Conservation (phyloP, 1,140 invertebrate species). For the Pogonomyrmex barbatus region DNA sequence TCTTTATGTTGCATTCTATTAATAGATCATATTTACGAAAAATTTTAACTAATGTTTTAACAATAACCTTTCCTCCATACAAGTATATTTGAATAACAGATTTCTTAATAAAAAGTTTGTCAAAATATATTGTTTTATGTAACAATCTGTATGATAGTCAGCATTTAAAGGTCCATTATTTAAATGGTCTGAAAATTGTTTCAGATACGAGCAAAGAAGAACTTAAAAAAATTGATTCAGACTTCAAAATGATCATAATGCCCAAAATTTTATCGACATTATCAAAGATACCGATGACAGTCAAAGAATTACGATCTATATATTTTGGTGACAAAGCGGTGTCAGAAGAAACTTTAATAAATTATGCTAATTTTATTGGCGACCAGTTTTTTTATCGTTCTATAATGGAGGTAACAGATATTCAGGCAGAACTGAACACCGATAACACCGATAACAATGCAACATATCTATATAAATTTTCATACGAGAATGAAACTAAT, state of each 20-base stretch:
- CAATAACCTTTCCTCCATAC: neutral
- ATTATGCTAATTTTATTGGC: slow-evolving; percentile 82
- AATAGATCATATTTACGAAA: neutral
- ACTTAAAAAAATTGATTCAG: neutral
- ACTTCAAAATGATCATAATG: slow-evolving; percentile 46
- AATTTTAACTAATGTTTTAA: neutral
- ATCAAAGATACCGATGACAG: slow-evolving; percentile 52
- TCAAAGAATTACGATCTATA: slow-evolving; percentile 66
- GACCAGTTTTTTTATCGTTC: slow-evolving; percentile 84
- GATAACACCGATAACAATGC: slow-evolving; percentile 63
- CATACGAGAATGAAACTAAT: slow-evolving; percentile 73
- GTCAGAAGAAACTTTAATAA: slow-evolving; percentile 67
- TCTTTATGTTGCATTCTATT: neutral
- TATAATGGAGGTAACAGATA: slow-evolving; percentile 81
- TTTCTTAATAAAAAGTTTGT: neutral
- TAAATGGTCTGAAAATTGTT: neutral
- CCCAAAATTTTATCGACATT: slow-evolving; percentile 6
- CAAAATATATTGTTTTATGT: neutral
- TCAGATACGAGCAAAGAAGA: neutral
- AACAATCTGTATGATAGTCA: neutral
- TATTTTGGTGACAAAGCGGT: slow-evolving; percentile 81
- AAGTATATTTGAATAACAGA: neutral
- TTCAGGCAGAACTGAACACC: slow-evolving; percentile 79
- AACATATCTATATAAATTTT: slow-evolving; percentile 86
- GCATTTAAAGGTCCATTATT: neutral